phyloP scores from a whole-genome alignment of 2,888 invertebrate species.

The Electrophaes corylata region DNA sequence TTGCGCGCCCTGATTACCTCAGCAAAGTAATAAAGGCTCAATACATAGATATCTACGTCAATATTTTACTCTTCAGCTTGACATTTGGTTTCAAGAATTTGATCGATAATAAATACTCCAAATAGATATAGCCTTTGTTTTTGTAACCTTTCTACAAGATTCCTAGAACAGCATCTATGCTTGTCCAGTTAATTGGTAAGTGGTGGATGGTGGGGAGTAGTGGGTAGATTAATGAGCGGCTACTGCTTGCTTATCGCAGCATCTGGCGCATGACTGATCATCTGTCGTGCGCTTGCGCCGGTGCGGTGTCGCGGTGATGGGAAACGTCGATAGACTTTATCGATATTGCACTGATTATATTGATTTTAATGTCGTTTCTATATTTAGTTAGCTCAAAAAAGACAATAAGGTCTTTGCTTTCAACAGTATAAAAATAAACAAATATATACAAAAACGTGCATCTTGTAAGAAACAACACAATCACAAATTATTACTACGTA shows the following conservation, averaged over 20 bases:
- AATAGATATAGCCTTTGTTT: slow-evolving; percentile 25
- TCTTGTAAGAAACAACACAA: no score
- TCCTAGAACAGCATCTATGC: slow-evolving; percentile 68
- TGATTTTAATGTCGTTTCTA: background rate
- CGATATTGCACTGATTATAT: slow-evolving; percentile 31
- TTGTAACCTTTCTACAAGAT: slow-evolving; percentile 55
- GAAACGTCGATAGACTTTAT: slow-evolving; percentile 35
- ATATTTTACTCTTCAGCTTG: no score
- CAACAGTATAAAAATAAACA: no score
- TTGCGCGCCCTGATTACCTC: no score
- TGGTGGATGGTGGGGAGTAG: slow-evolving; percentile 69
- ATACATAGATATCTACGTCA: no score
- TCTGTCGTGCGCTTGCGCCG: slow-evolving; percentile 82
- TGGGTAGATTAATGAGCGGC: slow-evolving; percentile 83
- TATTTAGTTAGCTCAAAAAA: no score
- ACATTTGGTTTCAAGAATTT: background rate
- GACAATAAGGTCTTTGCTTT: no score
- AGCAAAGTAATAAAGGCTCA: no score
- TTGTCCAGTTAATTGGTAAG: slow-evolving; percentile 80
- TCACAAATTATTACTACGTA: no score
- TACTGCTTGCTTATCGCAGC: slow-evolving; percentile 80
- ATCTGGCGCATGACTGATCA: slow-evolving; percentile 84
- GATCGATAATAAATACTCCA: background rate
- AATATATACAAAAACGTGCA: no score
- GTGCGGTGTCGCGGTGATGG: slow-evolving; percentile 67